phyloP scores from a whole-genome alignment of 64 coral and sea anemone genomes.

The Anthopleura sola region DNA sequence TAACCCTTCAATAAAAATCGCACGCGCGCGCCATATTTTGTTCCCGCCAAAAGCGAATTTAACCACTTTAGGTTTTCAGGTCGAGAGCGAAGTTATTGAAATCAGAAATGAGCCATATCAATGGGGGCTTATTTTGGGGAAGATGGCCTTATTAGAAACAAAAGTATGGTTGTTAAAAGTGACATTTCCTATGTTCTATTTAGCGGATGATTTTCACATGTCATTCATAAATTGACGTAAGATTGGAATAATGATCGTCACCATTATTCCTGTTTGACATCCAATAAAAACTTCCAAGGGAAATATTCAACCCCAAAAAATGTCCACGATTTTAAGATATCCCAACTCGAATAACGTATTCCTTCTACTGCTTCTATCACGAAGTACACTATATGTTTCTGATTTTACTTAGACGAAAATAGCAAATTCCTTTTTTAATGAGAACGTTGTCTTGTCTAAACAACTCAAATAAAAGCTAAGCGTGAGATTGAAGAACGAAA shows the following conservation, averaged over 20 bases:
- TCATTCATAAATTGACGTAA: slow-evolving; percentile 78
- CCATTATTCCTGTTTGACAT: slow-evolving; percentile 85
- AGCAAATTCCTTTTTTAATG: neutral
- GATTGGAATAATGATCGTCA: slow-evolving; percentile 77
- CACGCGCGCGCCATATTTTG: slow-evolving; percentile 28
- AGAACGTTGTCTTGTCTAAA: neutral
- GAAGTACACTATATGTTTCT: neutral
- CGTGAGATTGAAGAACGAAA: neutral
- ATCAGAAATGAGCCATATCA: neutral
- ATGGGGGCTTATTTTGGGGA: neutral
- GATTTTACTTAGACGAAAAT: neutral
- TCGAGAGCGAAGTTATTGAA: neutral
- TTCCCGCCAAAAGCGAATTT: slow-evolving; percentile 28
- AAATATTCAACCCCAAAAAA: slow-evolving; percentile 19
- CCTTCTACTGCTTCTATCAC: neutral
- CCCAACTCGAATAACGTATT: neutral
- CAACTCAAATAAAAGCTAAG: neutral
- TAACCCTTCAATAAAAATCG: slow-evolving; percentile 25
- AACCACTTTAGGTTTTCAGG: slow-evolving; percentile 8
- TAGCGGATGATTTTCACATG: slow-evolving; percentile 86
- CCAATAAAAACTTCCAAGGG: slow-evolving; percentile 42
- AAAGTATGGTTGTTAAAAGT: neutral
- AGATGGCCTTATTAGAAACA: neutral
- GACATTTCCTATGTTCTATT: slow-evolving; percentile 77
- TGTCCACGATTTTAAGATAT: slow-evolving; percentile 10